Base-by-base conservation (phyloP, 2,888 invertebrate species). In the Eristalinus aeneus region DNA sequence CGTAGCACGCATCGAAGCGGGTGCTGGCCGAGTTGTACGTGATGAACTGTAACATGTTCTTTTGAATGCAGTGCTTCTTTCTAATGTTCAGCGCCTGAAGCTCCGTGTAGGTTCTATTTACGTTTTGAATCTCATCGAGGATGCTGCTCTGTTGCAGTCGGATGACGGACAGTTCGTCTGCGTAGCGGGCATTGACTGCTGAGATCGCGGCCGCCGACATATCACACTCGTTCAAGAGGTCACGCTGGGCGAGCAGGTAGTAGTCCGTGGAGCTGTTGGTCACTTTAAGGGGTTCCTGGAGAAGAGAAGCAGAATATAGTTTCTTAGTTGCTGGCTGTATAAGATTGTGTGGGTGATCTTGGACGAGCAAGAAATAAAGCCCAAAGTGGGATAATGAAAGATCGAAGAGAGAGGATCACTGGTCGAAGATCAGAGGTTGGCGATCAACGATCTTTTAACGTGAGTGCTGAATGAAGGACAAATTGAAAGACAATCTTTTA, bases 61-160 rank as follows among this genome's bases (percentile, higher is more conserved):
- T 65, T 76, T 76, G 71, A 81, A 76, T 76, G 76, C 81, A 76
- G 65, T 22, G 36, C 32, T 71, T 76, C 46, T 65, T 34, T 39
- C 11, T 27, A 10, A 65, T 31, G 32, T 10, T 71, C 34, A 81
- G 65, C 10, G 65, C 75, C 27, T 75, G 75, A 34, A 65, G 61
- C 22, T 69, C 71, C 20, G 58, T 22, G 10, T 65, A 10, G 10
- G 76, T 76, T 39, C 32, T 16, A 65, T 81, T 81, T 54, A 76
- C 64, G 65, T 76, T 27, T 34, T 53, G 53, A 22, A 69, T 81
- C 58, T 36, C 31, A 9, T 71, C 61, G 8, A 82, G 32, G 2
- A 54, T 36, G 31, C 61, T 27, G n/a, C 56, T 10, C 20, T 82
- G 76, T 10, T 82, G 72, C 6, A 11, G 12, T 16, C 34, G 54